Conservation (phyloP, 1,140 invertebrate genomes). For the Hydropsyche tenuis region DNA sequence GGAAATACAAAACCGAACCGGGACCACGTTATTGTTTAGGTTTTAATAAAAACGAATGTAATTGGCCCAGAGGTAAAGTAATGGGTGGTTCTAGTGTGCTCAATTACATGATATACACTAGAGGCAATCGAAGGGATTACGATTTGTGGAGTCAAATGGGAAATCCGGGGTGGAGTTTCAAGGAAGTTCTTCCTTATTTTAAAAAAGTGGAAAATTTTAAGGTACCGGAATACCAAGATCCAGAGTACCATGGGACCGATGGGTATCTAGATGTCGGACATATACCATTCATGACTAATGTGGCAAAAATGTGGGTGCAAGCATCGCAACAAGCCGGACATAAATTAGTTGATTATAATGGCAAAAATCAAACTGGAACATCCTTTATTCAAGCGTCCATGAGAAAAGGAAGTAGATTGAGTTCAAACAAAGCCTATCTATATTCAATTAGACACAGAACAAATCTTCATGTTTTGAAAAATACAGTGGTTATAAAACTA, state of each 20-base stretch:
- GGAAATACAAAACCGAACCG: constrained; percentile 71
- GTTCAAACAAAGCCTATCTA: constrained; percentile 76
- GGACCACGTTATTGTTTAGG: constrained; percentile 63
- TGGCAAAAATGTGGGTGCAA: constrained; percentile 72
- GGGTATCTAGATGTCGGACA: constrained; percentile 67
- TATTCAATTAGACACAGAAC: constrained; percentile 67
- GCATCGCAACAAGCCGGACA: constrained; percentile 72
- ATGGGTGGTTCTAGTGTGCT: constrained; percentile 85
- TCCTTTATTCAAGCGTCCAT: constrained; percentile 71
- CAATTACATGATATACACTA: constrained; percentile 92
- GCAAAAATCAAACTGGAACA: constrained; percentile 68
- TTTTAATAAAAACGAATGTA: constrained; percentile 67
- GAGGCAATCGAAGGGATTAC: constrained; percentile 78
- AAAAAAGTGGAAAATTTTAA: constrained; percentile 72
- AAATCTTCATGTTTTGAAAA: constrained; percentile 72
- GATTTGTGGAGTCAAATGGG: constrained; percentile 80
- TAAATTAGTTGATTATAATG: constrained; percentile 76
- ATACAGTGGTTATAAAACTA: constrained; percentile 72
- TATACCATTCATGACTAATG: constrained; percentile 67
- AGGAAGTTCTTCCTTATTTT: constrained; percentile 83
- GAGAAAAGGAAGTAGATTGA: constrained; percentile 75
- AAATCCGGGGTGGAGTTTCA: constrained; percentile 82
- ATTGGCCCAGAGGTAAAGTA: constrained; percentile 78
- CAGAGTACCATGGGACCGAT: constrained; percentile 61
- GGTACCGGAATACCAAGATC: constrained; percentile 47